Evolutionary conservation across 2,888 invertebrate species (phyloP).

Genomic region (Trachelus stipa): DNA sequence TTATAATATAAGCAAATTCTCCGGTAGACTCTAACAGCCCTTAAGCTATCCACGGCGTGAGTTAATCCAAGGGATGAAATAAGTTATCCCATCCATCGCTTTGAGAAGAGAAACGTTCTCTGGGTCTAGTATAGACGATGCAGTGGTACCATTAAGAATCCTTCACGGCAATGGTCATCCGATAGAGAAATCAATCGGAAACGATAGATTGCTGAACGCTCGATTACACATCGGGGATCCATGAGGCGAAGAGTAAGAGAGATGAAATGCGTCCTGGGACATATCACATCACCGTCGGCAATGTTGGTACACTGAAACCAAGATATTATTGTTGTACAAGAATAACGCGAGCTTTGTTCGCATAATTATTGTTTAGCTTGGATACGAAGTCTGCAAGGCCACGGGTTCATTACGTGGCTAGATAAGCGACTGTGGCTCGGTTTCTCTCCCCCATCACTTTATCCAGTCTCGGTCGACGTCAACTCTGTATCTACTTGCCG

Average conservation of each 20-base stretch:
- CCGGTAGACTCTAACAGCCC: not conserved
- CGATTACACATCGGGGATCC: not conserved
- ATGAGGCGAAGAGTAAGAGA: not conserved
- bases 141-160: not conserved
- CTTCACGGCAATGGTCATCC: not conserved
- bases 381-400: not conserved
- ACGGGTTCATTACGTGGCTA: conserved; percentile 3
- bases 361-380: not conserved
- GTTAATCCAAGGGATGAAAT: not conserved
- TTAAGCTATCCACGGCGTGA: not conserved
- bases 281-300: not conserved
- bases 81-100: not conserved
- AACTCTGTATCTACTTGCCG: not conserved
- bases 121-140: not conserved
- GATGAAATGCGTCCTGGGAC: not conserved
- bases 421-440: conserved; percentile 1
- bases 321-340: not conserved
- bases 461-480: not conserved
- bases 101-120: not conserved
- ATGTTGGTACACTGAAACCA: not conserved
- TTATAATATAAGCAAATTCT: not conserved
- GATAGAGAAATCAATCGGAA: not conserved
- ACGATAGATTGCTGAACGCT: not conserved
- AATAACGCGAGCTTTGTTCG: conserved; percentile 3
- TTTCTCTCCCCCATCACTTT: not conserved